Evolutionary conservation across 2,113 vertebrate genomes (phyloP).

Genomic region (Alosa alosa): DNA sequence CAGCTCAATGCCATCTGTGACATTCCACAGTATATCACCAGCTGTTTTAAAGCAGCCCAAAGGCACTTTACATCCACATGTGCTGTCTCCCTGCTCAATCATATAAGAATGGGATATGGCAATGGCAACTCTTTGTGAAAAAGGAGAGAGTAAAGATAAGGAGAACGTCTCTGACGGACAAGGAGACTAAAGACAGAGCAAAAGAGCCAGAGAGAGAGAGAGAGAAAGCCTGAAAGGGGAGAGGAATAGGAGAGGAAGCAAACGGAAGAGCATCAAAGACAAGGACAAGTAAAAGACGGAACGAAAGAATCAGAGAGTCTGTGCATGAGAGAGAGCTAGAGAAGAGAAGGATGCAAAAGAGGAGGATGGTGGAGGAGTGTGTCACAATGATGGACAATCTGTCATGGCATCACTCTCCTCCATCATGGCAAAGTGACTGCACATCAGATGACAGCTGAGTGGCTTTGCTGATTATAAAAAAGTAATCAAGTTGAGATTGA

Average conservation of each 20-base stretch:
- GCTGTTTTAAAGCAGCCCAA: not conserved
- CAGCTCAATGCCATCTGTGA: not conserved
- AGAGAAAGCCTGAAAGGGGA: not conserved
- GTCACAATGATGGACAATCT: not conserved
- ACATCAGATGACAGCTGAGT: not conserved
- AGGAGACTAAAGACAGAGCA: not conserved
- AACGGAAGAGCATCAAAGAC: not conserved
- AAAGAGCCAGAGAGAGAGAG: not conserved
- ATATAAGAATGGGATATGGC: not conserved
- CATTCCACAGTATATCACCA: not conserved
- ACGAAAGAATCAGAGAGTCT: not conserved
- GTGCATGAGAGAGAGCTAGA: not conserved
- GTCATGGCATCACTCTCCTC: not conserved
- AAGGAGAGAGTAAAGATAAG: not conserved
- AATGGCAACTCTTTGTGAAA: not conserved
- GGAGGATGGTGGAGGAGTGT: not conserved
- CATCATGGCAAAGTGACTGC: constrained; percentile 1
- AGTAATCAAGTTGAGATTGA: constrained; percentile 10
- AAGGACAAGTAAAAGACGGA: not conserved
- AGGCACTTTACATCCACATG: not conserved
- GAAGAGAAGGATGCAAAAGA: not conserved
- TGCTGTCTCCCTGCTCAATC: not conserved
- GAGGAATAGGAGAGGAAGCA: not conserved
- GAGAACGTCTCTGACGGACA: not conserved
- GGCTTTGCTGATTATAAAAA: not conserved